phyloP scores from a whole-genome alignment of 92 coral and sea anemone genomes.

The Epizoanthus scotinus region DNA sequence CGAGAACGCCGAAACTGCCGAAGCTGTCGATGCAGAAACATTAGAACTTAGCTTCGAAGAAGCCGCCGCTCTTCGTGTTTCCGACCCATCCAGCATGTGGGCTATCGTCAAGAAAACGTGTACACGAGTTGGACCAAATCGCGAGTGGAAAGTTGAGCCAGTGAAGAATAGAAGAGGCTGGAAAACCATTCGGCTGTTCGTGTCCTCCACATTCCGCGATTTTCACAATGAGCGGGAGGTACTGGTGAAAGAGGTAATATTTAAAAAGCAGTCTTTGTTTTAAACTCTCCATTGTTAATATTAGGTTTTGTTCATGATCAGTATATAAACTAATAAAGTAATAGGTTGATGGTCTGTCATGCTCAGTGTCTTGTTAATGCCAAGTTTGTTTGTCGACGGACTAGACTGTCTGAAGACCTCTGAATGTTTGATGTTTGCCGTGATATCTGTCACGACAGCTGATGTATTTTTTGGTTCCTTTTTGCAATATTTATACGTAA shows the following conservation, averaged over 20 bases:
- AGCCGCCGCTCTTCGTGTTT: constrained; percentile 85
- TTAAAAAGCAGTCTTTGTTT: not conserved
- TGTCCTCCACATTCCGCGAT: constrained; percentile 97
- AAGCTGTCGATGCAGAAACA: constrained; percentile 3
- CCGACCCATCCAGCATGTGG: constrained; percentile 90
- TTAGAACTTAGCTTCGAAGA: constrained; percentile 73
- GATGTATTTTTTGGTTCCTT: too few species aligned
- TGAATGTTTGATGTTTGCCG: constrained; percentile 6
- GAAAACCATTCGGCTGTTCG: constrained; percentile 97
- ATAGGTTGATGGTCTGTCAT: too few species aligned
- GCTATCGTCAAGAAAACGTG: constrained; percentile 91
- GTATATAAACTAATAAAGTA: too few species aligned
- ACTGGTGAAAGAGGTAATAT: constrained; percentile 96
- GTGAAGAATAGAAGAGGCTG: constrained; percentile 95
- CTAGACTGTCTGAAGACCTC: not conserved
- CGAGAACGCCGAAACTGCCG: not conserved
- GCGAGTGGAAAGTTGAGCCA: constrained; percentile 84
- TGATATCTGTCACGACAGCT: too few species aligned
- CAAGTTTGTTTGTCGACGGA: not conserved
- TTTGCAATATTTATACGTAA: too few species aligned
- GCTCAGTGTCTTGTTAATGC: not conserved
- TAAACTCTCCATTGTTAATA: too few species aligned
- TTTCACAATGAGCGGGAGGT: constrained; percentile 95
- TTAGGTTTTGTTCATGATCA: too few species aligned
- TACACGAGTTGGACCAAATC: constrained; percentile 44